Conservation (phyloP, 2,113 vertebrate genomes). For the Hiodon tergisus region DNA sequence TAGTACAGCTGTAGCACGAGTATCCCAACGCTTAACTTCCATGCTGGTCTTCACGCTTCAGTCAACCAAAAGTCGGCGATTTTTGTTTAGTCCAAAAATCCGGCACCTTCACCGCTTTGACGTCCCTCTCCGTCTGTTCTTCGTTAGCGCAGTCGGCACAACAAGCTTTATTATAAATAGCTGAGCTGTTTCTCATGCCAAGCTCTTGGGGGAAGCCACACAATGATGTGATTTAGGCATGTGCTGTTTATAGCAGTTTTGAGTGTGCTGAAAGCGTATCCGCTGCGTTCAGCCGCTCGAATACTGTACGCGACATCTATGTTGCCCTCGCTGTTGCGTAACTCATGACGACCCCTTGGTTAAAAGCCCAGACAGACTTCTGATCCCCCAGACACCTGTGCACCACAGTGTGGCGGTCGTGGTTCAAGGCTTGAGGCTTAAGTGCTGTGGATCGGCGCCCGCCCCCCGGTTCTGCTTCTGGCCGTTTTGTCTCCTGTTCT, state of each 20-base stretch:
- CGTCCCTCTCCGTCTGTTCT: constrained; percentile 28
- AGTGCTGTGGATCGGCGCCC: too few species aligned
- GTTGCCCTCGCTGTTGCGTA: too few species aligned
- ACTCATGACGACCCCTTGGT: too few species aligned
- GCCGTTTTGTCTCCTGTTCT: too few species aligned
- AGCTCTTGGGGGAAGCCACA: constrained; percentile 19
- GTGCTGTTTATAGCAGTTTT: constrained; percentile 22
- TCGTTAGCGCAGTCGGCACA: constrained; percentile 29
- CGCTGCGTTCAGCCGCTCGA: background rate
- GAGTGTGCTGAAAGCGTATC: background rate
- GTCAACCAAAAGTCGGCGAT: constrained; percentile 4
- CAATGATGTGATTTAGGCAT: constrained; percentile 28
- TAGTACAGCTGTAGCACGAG: background rate
- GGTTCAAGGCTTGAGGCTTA: too few species aligned
- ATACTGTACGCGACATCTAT: background rate
- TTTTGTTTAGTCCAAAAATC: constrained; percentile 15
- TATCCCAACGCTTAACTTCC: background rate
- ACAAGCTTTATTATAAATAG: constrained; percentile 34
- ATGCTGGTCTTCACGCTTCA: background rate
- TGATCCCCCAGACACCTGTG: too few species aligned
- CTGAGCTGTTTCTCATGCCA: constrained; percentile 31
- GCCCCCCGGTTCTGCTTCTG: too few species aligned
- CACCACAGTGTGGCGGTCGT: too few species aligned
- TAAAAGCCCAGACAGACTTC: too few species aligned
- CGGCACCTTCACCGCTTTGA: background rate